phyloP scores from a whole-genome alignment of 2,888 invertebrate genomes.

The Acholoe squamosa region DNA sequence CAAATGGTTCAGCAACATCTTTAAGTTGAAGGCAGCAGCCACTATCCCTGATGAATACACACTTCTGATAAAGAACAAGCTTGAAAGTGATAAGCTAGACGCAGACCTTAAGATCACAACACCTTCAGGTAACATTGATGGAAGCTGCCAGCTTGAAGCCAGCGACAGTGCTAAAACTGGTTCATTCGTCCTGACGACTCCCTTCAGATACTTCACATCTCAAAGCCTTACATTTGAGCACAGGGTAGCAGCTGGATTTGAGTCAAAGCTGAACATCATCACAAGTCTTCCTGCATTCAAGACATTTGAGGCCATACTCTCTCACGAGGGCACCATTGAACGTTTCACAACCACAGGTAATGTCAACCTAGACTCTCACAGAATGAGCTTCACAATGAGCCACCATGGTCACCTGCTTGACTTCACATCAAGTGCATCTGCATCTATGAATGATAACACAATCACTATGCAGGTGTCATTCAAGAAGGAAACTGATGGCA shows the following conservation, averaged over 20 bases:
- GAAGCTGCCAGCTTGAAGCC: constrained; percentile 28
- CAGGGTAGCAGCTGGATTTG: neutral
- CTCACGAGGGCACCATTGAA: constrained; percentile 28
- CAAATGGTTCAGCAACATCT: constrained; percentile 47
- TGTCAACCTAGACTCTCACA: neutral
- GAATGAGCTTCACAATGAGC: neutral
- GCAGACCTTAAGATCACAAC: constrained; percentile 46
- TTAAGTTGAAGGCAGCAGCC: constrained; percentile 27
- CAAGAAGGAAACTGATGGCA: constrained; percentile 38
- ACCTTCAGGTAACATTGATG: constrained; percentile 19
- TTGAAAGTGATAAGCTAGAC: neutral
- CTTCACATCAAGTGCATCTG: constrained; percentile 11
- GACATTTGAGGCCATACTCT: neutral
- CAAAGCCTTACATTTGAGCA: constrained; percentile 38
- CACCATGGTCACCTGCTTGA: neutral
- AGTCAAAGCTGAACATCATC: constrained; percentile 23
- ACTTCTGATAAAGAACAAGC: constrained; percentile 40
- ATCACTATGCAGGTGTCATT: constrained; percentile 33
- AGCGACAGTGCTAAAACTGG: constrained; percentile 35
- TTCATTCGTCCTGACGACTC: constrained; percentile 35
- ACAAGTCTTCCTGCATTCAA: neutral
- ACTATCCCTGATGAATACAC: constrained; percentile 53
- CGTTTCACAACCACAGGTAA: constrained; percentile 34
- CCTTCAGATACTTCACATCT: constrained; percentile 52
- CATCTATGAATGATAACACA: constrained; percentile 35